These are phyloP conservation scores for Ramphastos sulfuratus DNA, from an alignment of 2,113 vertebrate genomes.

Conservation along the genomic window DNA sequence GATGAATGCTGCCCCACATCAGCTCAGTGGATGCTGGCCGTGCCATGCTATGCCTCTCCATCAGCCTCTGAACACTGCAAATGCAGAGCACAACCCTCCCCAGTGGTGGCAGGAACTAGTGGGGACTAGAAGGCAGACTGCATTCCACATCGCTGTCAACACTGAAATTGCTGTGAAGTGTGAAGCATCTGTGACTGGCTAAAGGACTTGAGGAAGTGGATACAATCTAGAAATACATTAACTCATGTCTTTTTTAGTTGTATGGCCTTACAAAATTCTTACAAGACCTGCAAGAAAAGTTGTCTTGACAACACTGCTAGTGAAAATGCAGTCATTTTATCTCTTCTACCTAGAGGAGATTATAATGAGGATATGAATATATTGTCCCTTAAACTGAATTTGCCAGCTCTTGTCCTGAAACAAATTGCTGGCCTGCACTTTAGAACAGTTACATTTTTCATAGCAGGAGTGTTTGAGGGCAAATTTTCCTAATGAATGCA, in stretches of 20 bases:
- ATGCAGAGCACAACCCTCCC: background rate
- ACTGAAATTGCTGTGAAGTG: background rate
- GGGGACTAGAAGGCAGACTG: too few relatives aligned
- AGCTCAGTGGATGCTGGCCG: background rate
- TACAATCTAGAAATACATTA: background rate
- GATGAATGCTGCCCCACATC: background rate
- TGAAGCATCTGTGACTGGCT: background rate
- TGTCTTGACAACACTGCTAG: background rate
- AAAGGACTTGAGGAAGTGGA: background rate
- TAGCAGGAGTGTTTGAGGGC: background rate
- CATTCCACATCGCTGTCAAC: background rate
- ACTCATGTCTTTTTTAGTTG: background rate
- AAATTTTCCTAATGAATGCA: background rate
- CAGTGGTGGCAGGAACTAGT: background rate
- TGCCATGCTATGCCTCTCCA: background rate
- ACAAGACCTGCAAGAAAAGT: background rate
- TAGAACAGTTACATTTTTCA: background rate
- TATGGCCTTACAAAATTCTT: background rate
- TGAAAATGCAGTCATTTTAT: slow-evolving; percentile 1
- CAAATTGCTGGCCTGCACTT: background rate
- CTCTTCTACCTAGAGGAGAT: background rate
- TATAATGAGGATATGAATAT: background rate
- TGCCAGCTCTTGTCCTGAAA: background rate
- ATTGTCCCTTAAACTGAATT: background rate
- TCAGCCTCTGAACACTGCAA: background rate